A percentile compares a stretch with the other conserved stretches of the same genome.
These are phyloP conservation scores for Pristionchus mayeri DNA, from an alignment of 2,888 invertebrate genomes.

Conservation along the genomic window DNA sequence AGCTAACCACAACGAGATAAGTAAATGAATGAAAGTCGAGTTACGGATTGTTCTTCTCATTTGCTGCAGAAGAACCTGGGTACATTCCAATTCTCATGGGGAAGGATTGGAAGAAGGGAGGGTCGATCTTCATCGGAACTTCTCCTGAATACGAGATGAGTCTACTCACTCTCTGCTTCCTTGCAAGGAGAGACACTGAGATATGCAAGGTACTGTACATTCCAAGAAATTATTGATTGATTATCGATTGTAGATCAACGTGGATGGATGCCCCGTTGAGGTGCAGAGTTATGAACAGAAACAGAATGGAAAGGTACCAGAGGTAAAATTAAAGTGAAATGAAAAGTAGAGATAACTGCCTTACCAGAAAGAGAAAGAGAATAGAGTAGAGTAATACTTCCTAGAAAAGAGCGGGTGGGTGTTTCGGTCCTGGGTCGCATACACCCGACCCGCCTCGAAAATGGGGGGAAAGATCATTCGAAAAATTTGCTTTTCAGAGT, in stretches of 20 bases:
- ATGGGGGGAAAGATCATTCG: background rate
- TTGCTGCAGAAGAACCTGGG: slow-evolving; percentile 33
- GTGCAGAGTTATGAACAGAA: slow-evolving; percentile 33
- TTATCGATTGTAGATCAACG: slow-evolving; percentile 10
- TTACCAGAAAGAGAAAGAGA: too few relatives aligned
- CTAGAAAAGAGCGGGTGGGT: too few relatives aligned
- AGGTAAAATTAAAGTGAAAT: too few relatives aligned
- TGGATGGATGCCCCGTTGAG: background rate
- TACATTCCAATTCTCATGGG: slow-evolving; percentile 41
- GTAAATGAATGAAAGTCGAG: too few relatives aligned
- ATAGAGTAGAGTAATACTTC: too few relatives aligned
- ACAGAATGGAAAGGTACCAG: slow-evolving; percentile 24
- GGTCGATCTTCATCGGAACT: slow-evolving; percentile 38
- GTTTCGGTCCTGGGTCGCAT: too few relatives aligned
- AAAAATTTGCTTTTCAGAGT: background rate
- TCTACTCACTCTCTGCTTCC: slow-evolving; percentile 43
- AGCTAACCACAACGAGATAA: too few relatives aligned
- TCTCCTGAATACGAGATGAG: slow-evolving; percentile 33
- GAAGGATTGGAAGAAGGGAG: slow-evolving; percentile 20
- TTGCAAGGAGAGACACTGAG: slow-evolving; percentile 24
- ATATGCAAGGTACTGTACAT: slow-evolving; percentile 18
- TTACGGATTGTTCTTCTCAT: too few relatives aligned
- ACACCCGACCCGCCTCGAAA: too few relatives aligned
- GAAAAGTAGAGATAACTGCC: too few relatives aligned
- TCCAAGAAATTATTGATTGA: background rate